Conservation (phyloP, 1,140 invertebrate species). For the Solenopsis invicta region DNA sequence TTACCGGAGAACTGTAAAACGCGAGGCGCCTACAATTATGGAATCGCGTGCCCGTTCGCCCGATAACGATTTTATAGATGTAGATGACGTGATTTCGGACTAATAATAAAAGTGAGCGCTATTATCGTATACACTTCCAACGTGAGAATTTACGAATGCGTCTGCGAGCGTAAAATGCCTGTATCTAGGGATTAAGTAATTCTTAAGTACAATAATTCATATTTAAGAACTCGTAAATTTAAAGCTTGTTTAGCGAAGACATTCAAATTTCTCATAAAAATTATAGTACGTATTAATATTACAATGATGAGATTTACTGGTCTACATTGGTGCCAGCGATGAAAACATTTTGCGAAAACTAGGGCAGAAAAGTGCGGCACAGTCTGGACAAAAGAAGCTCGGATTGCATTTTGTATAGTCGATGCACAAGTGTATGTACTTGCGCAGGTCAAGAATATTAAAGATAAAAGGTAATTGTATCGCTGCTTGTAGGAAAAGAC, state of each 20-base stretch:
- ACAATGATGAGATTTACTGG: neutral
- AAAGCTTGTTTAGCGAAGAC: neutral
- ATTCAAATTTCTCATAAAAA: neutral
- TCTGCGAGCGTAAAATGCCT: neutral
- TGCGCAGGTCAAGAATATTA: too few relatives aligned
- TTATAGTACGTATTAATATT: neutral
- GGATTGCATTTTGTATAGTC: too few relatives aligned
- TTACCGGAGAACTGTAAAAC: constrained; percentile 34
- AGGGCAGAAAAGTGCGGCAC: too few relatives aligned
- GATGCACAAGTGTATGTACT: too few relatives aligned
- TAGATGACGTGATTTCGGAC: constrained; percentile 18
- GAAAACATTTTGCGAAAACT: too few relatives aligned
- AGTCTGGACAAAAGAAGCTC: too few relatives aligned
- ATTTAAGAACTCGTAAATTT: neutral
- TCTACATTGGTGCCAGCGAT: too few relatives aligned
- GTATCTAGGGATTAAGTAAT: neutral
- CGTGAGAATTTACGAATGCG: neutral
- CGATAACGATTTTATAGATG: constrained; percentile 24
- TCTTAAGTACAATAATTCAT: too few relatives aligned
- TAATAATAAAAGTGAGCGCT: neutral
- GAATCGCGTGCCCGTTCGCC: constrained; percentile 14
- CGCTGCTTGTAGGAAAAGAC: too few relatives aligned
- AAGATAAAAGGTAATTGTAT: too few relatives aligned
- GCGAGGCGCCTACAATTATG: constrained; percentile 28
- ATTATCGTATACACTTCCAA: neutral